phyloP scores from a whole-genome alignment of 1,140 invertebrate genomes.

The Listronotus oregonensis region DNA sequence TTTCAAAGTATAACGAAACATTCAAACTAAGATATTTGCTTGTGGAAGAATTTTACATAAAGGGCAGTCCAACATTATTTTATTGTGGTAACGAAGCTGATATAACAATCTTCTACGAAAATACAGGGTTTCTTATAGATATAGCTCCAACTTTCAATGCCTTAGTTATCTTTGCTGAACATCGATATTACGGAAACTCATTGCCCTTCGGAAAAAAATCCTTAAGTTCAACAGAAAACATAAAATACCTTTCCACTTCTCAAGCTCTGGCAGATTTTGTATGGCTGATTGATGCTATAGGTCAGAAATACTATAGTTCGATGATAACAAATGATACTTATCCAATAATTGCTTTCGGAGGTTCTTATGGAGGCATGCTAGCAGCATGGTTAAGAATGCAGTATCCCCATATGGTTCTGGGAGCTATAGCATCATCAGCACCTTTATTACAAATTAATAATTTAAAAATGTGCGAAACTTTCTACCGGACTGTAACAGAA shows the following conservation, averaged over 20 bases:
- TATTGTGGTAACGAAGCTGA: constrained; percentile 98
- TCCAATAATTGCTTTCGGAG: constrained; percentile 91
- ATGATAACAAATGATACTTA: constrained; percentile 47
- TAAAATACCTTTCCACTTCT: constrained; percentile 86
- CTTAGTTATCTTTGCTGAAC: constrained; percentile 91
- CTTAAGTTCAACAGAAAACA: constrained; percentile 65
- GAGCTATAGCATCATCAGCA: constrained; percentile 92
- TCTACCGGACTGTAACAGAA: constrained; percentile 77
- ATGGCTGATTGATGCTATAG: constrained; percentile 73
- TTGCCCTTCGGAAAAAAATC: constrained; percentile 85
- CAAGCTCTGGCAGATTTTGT: constrained; percentile 96
- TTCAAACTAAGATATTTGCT: constrained; percentile 83
- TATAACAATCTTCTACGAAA: constrained; percentile 88
- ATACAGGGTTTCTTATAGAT: constrained; percentile 96
- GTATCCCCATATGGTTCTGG: constrained; percentile 87
- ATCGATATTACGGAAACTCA: constrained; percentile 87
- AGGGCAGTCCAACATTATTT: constrained; percentile 84
- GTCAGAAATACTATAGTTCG: constrained; percentile 45
- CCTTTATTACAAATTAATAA: constrained; percentile 89
- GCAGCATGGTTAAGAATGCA: constrained; percentile 95
- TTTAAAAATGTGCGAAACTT: constrained; percentile 79
- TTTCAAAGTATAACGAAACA: constrained; percentile 72
- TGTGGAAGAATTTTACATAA: constrained; percentile 74
- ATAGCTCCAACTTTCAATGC: constrained; percentile 81
- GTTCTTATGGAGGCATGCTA: constrained; percentile 96